Conservation (phyloP, 2,888 invertebrate species). For the Orthosia gracilis region DNA sequence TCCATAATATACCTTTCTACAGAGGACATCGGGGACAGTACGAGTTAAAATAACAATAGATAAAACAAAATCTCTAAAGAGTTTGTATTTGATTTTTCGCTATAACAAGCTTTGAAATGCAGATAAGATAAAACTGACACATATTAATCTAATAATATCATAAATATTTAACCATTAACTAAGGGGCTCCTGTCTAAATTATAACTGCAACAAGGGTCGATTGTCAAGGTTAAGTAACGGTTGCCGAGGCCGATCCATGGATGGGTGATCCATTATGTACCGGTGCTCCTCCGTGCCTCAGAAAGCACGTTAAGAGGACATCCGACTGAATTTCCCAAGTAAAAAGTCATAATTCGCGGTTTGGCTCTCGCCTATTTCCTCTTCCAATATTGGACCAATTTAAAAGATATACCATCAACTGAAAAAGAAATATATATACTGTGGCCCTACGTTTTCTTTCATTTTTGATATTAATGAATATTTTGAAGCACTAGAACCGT, state of each 20-base stretch:
- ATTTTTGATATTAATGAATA: too few species aligned
- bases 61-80: constrained; percentile 40
- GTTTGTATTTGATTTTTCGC: constrained; percentile 41
- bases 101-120: constrained; percentile 9
- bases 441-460: too few species aligned
- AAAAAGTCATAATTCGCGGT: too few species aligned
- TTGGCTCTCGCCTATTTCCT: too few species aligned
- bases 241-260: neutral
- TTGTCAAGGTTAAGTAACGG: neutral
- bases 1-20: constrained; percentile 21
- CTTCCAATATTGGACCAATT: too few species aligned
- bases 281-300: too few species aligned
- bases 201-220: neutral
- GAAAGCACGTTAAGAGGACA: too few species aligned
- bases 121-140: constrained; percentile 52
- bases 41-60: constrained; percentile 31
- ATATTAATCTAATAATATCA: constrained; percentile 24
- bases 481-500: too few species aligned
- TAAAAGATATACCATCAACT: too few species aligned
- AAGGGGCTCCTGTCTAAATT: neutral
- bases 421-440: too few species aligned
- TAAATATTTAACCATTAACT: constrained; percentile 30
- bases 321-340: too few species aligned
- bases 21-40: constrained; percentile 52
- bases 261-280: too few species aligned